Conservation (phyloP, 2,797 vertebrate species). For the Molossus molossus region DNA sequence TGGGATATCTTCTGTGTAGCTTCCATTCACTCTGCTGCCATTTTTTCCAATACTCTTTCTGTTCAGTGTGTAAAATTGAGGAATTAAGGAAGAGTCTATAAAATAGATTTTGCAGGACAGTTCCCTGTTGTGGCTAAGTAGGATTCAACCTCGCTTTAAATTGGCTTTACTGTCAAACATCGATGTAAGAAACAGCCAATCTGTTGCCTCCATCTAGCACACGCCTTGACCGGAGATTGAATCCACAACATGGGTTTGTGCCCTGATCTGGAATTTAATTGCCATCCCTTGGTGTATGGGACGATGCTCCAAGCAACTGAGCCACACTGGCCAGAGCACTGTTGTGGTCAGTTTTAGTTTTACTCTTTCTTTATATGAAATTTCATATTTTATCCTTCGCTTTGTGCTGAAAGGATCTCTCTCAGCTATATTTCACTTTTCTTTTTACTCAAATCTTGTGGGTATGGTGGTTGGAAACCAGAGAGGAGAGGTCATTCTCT, state of each 20-base stretch:
- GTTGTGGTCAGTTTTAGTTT: neutral
- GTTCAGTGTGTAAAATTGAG: neutral
- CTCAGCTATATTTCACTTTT: neutral
- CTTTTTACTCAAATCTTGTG: neutral
- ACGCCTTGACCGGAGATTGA: too few species aligned
- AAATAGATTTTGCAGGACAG: neutral
- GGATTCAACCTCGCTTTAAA: constrained; percentile 14
- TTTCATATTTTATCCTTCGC: neutral
- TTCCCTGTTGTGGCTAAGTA: neutral
- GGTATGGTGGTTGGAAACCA: neutral
- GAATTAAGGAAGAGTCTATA: neutral
- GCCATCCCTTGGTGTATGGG: too few species aligned
- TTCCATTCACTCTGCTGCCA: too few species aligned
- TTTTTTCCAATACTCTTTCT: neutral
- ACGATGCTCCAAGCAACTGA: too few species aligned
- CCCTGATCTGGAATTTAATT: too few species aligned
- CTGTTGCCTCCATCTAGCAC: too few species aligned
- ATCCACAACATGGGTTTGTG: too few species aligned
- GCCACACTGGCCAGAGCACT: too few species aligned
- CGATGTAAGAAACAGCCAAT: too few species aligned
- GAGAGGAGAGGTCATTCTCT: neutral
- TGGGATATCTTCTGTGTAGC: too few species aligned
- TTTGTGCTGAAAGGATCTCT: neutral
- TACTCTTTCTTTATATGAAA: neutral
- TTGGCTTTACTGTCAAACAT: neutral